phyloP scores from a whole-genome alignment of 1,140 invertebrate genomes.

The Halesus radiatus region DNA sequence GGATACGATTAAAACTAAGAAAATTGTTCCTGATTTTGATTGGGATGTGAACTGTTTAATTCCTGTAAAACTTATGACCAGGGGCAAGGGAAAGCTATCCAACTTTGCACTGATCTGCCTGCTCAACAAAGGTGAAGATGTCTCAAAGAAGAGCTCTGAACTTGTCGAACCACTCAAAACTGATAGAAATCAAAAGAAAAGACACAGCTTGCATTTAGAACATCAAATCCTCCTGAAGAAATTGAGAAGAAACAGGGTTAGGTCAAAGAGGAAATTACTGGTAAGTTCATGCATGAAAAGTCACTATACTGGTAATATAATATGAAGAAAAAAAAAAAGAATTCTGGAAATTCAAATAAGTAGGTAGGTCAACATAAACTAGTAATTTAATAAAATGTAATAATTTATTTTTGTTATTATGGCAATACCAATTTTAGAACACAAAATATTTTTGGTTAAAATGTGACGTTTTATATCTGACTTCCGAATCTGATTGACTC shows the following conservation, averaged over 20 bases:
- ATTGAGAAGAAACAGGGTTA: constrained; percentile 71
- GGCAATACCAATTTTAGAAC: too few relatives aligned
- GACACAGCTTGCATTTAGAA: constrained; percentile 71
- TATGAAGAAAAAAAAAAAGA: too few relatives aligned
- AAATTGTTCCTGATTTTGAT: constrained; percentile 16
- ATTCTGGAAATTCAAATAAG: too few relatives aligned
- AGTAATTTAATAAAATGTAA: too few relatives aligned
- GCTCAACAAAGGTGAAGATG: constrained; percentile 72
- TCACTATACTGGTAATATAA: too few relatives aligned
- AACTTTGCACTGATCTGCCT: constrained; percentile 77
- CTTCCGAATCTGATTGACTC: too few relatives aligned
- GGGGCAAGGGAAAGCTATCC: constrained; percentile 67
- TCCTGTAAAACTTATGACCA: constrained; percentile 68
- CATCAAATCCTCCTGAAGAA: constrained; percentile 75
- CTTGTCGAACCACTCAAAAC: constrained; percentile 70
- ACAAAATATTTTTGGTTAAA: too few relatives aligned
- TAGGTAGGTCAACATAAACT: too few relatives aligned
- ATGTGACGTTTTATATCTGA: too few relatives aligned
- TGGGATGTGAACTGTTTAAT: constrained; percentile 67
- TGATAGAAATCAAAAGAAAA: constrained; percentile 72
- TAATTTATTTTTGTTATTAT: too few relatives aligned
- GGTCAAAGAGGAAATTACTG: constrained; percentile 65
- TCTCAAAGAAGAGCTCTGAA: constrained; percentile 62
- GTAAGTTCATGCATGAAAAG: constrained; percentile 44
- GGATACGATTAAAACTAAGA: constrained; percentile 45